Conservation (phyloP, 2,797 vertebrate species). For the Zenarchopterus dispar region DNA sequence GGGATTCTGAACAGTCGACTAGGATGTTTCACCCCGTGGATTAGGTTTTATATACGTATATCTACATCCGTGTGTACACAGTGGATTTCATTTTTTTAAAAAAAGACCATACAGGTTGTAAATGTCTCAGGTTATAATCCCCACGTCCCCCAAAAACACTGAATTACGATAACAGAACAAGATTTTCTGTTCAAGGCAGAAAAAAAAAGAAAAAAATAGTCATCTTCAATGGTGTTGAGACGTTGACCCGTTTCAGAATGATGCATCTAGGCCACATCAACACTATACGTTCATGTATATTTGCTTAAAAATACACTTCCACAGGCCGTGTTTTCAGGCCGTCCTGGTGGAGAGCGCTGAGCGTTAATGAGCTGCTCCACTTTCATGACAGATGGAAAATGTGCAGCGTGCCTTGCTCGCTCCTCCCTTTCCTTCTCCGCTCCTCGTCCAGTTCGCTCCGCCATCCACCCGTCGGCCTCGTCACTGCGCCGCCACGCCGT, state of each 20-base stretch:
- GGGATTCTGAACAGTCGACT: slow-evolving; percentile 60
- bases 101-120: too few species aligned
- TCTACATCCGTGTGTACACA: slow-evolving; percentile 43
- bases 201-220: too few species aligned
- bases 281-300: slow-evolving; percentile 26
- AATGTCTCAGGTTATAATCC: too few species aligned
- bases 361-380: slow-evolving; percentile 83
- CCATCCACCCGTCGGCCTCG: slow-evolving; percentile 36
- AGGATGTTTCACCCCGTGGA: slow-evolving; percentile 58
- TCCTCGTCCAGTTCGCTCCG: slow-evolving; percentile 23
- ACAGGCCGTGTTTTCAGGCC: slow-evolving; percentile 73
- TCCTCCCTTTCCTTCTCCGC: slow-evolving; percentile 56
- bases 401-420: slow-evolving; percentile 60
- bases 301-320: slow-evolving; percentile 41
- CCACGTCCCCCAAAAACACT: too few species aligned
- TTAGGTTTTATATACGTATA: slow-evolving; percentile 35
- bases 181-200: neutral
- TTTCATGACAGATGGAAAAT: slow-evolving; percentile 88
- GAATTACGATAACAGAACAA: slow-evolving; percentile 5
- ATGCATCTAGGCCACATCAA: slow-evolving; percentile 30
- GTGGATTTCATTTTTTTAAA: slow-evolving; percentile 37
- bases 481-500: slow-evolving; percentile 26
- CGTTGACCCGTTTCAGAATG: neutral
- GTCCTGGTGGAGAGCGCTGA: slow-evolving; percentile 77
- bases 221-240: too few species aligned